Base-by-base conservation (phyloP, 2,797 vertebrate genomes). In the Cyprinodon diabolis region DNA sequence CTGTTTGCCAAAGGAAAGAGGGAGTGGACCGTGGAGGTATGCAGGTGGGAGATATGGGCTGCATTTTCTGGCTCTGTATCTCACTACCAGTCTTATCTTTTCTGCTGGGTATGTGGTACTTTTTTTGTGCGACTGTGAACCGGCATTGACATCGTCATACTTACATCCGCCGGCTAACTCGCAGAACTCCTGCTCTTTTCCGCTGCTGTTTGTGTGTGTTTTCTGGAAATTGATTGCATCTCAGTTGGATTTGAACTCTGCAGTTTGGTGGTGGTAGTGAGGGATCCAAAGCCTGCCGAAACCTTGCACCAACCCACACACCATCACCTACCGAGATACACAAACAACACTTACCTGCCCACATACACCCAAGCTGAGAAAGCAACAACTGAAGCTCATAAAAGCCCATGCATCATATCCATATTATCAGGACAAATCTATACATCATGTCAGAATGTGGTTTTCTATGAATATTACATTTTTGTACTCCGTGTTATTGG, bases 391-490 rank as follows among this genome's bases (percentile, higher is more conserved):
- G 86, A 87, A 89, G 77, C 83, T 88, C 84, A 90, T 91, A 91
- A 90, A 89, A 86, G 71, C 79, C 72, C 91, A 91, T 93, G 88
- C 84, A 92, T 93, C 92, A 92, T 89, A 88, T 90, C 87, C 86
- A 91, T 90, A 91, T 91, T 91, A 90, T 93, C 89, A 90, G 92
- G 93, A 92, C 90, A 91, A 93, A 93, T 92, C 91, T 91, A 93
- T 91, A 92, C 87, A 92, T 92, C 90, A 92, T 89, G 90, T 92
- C 91, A 89, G 76, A 80, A 80, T 77, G 74, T 77, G 80, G 86
- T 83, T 90, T 87, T 81, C 84, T 90, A 88, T 90, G 87, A 92
- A 90, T 91, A 90, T 89, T 89, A 76, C 85, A 86, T 91, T 84
- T 85, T 63, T 43, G 21, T 69, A 74, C 81, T 71, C 75, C 69